Evolutionary conservation across 2,797 vertebrate genomes (phyloP).

Genomic region (Lepilemur septentrionalis): DNA sequence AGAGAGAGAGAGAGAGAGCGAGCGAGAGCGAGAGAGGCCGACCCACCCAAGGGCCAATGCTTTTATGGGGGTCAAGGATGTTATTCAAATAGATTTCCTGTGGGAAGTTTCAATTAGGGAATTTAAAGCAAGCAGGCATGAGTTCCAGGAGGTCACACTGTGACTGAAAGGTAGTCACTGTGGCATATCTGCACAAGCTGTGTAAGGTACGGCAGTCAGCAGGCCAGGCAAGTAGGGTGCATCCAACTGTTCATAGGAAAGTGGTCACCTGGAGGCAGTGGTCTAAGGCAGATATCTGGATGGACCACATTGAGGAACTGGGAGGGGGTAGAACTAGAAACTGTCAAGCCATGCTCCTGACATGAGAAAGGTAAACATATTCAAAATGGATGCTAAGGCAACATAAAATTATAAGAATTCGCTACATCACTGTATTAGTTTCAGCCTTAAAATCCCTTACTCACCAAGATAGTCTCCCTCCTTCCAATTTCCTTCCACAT

Average conservation of each 20-base stretch:
- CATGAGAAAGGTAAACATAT: background rate
- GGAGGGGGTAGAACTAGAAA: background rate
- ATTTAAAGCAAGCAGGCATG: background rate
- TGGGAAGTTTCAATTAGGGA: background rate
- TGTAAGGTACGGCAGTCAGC: fast-evolving
- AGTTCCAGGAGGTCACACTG: background rate
- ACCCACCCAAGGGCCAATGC: background rate
- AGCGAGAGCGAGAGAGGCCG: too few species aligned
- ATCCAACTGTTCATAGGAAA: background rate
- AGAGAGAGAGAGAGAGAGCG: too few species aligned
- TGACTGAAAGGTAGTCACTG: background rate
- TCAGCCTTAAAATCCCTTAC: background rate
- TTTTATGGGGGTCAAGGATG: background rate
- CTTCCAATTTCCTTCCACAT: background rate
- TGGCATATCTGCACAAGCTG: background rate
- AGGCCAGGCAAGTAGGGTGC: too few species aligned
- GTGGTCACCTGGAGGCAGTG: background rate
- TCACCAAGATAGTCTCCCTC: background rate
- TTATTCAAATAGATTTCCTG: background rate
- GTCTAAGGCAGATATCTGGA: background rate
- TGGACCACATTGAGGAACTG: background rate
- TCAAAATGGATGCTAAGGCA: background rate
- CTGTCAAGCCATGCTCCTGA: background rate
- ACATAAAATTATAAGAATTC: background rate
- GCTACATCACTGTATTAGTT: background rate